These are phyloP conservation scores for Eriosoma lanigerum DNA, from an alignment of 1,140 invertebrate genomes.

Conservation along the genomic window DNA sequence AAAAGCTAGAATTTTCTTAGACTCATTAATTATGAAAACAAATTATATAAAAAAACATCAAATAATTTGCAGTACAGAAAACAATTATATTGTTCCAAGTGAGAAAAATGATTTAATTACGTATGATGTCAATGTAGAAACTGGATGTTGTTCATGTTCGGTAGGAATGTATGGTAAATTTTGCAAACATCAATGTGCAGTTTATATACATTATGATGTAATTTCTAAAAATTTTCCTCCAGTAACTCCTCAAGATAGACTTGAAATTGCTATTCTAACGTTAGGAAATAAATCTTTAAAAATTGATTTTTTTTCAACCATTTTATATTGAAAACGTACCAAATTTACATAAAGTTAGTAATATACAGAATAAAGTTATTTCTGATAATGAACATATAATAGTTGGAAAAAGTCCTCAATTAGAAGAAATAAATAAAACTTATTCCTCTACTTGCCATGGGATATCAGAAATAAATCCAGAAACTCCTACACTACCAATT, in stretches of 20 bases:
- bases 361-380: not conserved
- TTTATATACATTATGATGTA: not conserved
- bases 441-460: not conserved
- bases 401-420: not conserved
- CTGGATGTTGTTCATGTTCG: too few relatives aligned
- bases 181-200: not conserved
- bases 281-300: slow-evolving; percentile 10
- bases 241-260: slow-evolving; percentile 12
- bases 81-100: not conserved
- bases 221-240: not conserved
- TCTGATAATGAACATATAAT: not conserved
- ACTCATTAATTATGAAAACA: too few relatives aligned
- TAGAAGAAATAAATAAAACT: not conserved
- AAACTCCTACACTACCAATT: not conserved
- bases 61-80: not conserved
- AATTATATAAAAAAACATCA: too few relatives aligned
- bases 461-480: not conserved
- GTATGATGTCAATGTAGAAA: too few relatives aligned
- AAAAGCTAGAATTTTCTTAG: not conserved
- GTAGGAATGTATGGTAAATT: too few relatives aligned
- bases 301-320: slow-evolving; percentile 15
- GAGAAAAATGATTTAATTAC: too few relatives aligned
- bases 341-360: not conserved
- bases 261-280: not conserved
- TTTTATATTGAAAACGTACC: not conserved